Evolutionary conservation across 1,140 invertebrate species (phyloP).

Genomic region (Triops cancriformis): DNA sequence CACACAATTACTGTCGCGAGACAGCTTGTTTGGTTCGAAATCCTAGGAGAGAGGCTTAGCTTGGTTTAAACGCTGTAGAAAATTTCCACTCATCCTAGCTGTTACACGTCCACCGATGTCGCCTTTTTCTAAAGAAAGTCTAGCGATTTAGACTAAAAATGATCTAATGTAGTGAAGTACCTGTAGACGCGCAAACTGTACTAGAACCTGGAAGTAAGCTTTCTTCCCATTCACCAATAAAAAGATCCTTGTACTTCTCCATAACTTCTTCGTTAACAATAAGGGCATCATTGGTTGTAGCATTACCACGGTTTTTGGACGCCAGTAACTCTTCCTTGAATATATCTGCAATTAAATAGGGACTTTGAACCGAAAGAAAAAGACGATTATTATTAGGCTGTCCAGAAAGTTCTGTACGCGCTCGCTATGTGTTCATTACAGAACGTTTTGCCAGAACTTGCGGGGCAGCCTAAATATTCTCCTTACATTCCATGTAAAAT

Average conservation of each 20-base stretch:
- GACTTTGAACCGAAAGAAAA: neutral
- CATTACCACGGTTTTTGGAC: neutral
- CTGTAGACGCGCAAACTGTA: neutral
- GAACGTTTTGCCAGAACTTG: no score
- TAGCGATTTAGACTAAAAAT: neutral
- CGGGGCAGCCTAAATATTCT: neutral
- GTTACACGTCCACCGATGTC: neutral
- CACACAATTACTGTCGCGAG: no score
- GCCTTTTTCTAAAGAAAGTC: neutral
- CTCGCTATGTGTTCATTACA: no score
- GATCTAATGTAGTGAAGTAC: neutral
- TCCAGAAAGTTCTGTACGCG: no score
- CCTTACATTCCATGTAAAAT: constrained; percentile 20
- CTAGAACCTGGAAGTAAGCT: neutral
- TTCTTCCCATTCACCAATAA: neutral
- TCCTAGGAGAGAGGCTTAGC: neutral
- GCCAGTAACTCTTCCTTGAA: neutral
- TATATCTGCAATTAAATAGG: neutral
- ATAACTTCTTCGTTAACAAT: neutral
- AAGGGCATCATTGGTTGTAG: neutral
- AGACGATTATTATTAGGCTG: neutral
- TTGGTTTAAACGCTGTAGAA: neutral
- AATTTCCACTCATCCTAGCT: neutral
- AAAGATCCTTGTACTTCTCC: neutral
- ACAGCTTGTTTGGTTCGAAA: neutral